A percentile compares a stretch with the other conserved stretches of the same genome.
phyloP scores from a whole-genome alignment of 2,888 invertebrate species.

The Hydrotaea diabolus region DNA sequence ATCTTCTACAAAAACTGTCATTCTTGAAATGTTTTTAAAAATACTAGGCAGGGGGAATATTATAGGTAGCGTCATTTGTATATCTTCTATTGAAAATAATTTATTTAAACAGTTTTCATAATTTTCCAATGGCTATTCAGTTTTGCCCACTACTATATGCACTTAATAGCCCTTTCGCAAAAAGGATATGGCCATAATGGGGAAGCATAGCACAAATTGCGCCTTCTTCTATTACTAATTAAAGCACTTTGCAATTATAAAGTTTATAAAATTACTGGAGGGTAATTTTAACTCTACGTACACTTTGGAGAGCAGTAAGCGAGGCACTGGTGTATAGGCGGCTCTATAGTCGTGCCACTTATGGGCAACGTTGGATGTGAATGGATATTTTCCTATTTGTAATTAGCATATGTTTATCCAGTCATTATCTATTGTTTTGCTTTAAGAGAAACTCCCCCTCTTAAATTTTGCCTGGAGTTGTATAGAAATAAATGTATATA shows the following conservation, averaged over 20 bases:
- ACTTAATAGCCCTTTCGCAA: neutral
- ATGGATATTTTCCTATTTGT: neutral
- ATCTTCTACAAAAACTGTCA: too few species aligned
- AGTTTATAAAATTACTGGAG: slow-evolving; percentile 11
- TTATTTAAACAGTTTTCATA: too few species aligned
- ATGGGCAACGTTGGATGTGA: neutral
- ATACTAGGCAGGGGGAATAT: too few species aligned
- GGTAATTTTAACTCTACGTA: neutral
- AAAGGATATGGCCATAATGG: neutral
- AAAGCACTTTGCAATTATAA: slow-evolving; percentile 26
- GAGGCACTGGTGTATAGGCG: neutral
- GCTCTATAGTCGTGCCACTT: neutral
- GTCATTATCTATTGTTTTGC: slow-evolving; percentile 3
- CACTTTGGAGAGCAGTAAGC: neutral
- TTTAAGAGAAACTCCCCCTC: neutral
- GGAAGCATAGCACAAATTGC: slow-evolving; percentile 6
- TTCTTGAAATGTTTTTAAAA: too few species aligned
- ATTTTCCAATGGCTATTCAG: too few species aligned
- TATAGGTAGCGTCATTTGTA: neutral
- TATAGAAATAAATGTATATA: too few species aligned
- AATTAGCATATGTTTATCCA: slow-evolving; percentile 1
- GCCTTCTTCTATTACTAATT: slow-evolving; percentile 6
- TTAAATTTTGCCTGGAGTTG: too few species aligned
- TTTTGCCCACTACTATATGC: too few species aligned
- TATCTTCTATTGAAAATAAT: neutral